Evolutionary conservation across 1,140 invertebrate species (phyloP).

Genomic region (Orussus abietinus): DNA sequence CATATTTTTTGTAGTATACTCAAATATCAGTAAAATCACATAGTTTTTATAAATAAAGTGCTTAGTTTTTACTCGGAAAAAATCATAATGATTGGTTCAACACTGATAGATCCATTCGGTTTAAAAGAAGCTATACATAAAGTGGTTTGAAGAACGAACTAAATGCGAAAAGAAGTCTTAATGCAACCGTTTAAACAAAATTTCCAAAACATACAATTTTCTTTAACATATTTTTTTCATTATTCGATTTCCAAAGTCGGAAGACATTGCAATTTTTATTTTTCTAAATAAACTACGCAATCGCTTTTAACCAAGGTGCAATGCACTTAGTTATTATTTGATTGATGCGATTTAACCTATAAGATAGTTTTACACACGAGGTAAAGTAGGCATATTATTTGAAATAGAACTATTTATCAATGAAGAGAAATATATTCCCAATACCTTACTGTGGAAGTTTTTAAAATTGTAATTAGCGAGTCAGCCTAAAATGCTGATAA

Average conservation of each 20-base stretch:
- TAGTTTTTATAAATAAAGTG: too few species aligned
- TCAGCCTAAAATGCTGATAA: background rate
- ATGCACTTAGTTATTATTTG: conserved; percentile 5
- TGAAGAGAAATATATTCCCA: background rate
- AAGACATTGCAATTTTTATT: conserved; percentile 23
- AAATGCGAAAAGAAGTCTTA: too few species aligned
- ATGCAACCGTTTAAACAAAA: too few species aligned
- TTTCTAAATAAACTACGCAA: conserved; percentile 6
- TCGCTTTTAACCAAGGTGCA: conserved; percentile 6
- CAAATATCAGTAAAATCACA: too few species aligned
- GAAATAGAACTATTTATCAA: background rate
- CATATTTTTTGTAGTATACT: too few species aligned
- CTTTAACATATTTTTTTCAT: too few species aligned
- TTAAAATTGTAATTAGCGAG: conserved; percentile 5
- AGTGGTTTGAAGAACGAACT: too few species aligned
- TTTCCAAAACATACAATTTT: too few species aligned
- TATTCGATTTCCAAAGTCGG: conserved; percentile 18
- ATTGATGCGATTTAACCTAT: conserved; percentile 10
- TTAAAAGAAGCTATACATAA: too few species aligned
- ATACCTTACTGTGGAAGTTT: background rate
- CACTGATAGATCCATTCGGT: too few species aligned
- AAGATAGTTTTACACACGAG: conserved; percentile 26
- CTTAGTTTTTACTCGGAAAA: too few species aligned
- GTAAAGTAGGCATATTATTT: conserved; percentile 11
- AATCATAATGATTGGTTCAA: too few species aligned